These are phyloP conservation scores for Trilocha varians DNA, from an alignment of 2,888 invertebrate genomes.

Conservation along the genomic window DNA sequence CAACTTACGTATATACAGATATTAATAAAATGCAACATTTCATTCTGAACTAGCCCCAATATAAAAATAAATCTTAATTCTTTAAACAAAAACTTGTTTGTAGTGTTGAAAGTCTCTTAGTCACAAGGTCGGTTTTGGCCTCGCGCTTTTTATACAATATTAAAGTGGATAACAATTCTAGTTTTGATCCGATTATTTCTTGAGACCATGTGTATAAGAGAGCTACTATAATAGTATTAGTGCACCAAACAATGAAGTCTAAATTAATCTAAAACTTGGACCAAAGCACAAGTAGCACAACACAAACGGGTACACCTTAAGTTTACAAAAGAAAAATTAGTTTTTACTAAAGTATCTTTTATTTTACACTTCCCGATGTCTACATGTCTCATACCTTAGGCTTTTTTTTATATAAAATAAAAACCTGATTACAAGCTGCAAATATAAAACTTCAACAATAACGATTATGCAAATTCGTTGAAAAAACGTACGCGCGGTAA, in stretches of 20 bases:
- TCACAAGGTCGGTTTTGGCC: slow-evolving; percentile 1
- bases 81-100: slow-evolving; percentile 16
- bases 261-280: slow-evolving; percentile 11
- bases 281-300: slow-evolving; percentile 19
- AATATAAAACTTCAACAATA: slow-evolving; percentile 64
- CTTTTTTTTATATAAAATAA: slow-evolving; percentile 43
- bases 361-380: slow-evolving; percentile 60
- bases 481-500: slow-evolving; percentile 41
- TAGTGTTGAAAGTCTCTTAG: neutral
- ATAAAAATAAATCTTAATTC: slow-evolving; percentile 40
- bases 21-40: slow-evolving; percentile 40
- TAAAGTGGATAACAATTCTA: slow-evolving; percentile 2
- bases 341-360: slow-evolving; percentile 59
- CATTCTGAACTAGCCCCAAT: slow-evolving; percentile 44
- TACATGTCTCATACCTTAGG: slow-evolving; percentile 57
- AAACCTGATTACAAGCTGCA: slow-evolving; percentile 66
- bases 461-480: slow-evolving; percentile 59
- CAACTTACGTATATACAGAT: slow-evolving; percentile 61
- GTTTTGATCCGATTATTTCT: slow-evolving; percentile 12
- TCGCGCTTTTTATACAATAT: slow-evolving; percentile 7
- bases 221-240: slow-evolving; percentile 16
- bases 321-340: slow-evolving; percentile 43
- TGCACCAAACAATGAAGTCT: slow-evolving; percentile 43
- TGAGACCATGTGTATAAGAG: slow-evolving; percentile 37
- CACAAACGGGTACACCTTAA: slow-evolving; percentile 29